Evolutionary conservation across 2,113 vertebrate species (phyloP), one percentile per base, ranked within the genome.

Genomic region (Oryzias melastigma): DNA sequence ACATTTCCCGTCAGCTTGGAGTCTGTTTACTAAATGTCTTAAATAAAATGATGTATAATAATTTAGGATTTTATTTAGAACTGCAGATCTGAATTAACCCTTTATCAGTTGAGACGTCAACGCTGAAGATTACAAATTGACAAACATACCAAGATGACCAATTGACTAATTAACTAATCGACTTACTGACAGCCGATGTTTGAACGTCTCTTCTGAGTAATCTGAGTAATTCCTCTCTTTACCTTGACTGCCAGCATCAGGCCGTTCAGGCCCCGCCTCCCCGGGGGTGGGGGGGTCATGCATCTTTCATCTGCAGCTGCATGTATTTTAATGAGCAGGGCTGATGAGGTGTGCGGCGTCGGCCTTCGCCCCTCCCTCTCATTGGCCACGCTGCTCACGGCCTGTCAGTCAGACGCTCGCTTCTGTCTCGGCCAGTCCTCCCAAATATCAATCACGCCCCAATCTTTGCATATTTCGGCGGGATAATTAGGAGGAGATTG

Each of bases 401-500:
- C 75, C 72, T 79, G 82, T 85, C 90, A 87, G 59, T 90, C 90
- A 90, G 71, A 60, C 68, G 65, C 66, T 29, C 71, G 62, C 65
- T 55, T 82, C 81, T 82, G 85, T 88, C 91, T 85, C 85, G 46
- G 17, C 35, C 41, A 71, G 82, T 88, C 78, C 81, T 67, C 62
- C 52, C 54, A 35, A 66, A 80, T 85, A 91, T 92, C 91, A 89
- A 90, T 92, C 90, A 91, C 74, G 5, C 4, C 41, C 0, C 48
- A 76, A 84, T 75, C 75, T 78, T 68, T 75, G 80, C 87, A 84
- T 87, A 84, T 79, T 87, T 84, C 64, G 16, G 20, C 15, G 51
- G 50, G 76, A 85, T 86, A 86, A 89, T 90, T 88, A 75, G 81
- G 73, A 77, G 68, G 80, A 83, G 87, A 88, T 76, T 80, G 80